Evolutionary conservation across 2,113 vertebrate species (phyloP).

Genomic region (Percopsis transmontana): DNA sequence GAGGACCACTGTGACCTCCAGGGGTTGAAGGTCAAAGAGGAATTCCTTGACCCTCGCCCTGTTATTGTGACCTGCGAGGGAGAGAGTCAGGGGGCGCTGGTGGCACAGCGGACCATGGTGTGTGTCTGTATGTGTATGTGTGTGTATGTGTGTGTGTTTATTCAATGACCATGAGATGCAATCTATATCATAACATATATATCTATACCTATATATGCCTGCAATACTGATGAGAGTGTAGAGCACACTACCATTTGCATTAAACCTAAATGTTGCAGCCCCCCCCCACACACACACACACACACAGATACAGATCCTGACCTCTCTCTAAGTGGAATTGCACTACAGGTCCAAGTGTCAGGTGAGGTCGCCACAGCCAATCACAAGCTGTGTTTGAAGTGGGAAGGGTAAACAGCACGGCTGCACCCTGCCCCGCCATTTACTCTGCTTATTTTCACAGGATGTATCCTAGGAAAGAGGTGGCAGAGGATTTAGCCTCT

Average conservation of each 20-base stretch:
- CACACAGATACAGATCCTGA: conserved; percentile 47
- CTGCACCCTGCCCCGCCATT: conserved; percentile 66
- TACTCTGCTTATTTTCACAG: conserved; percentile 73
- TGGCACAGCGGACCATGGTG: conserved; percentile 41
- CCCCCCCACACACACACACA: conserved; percentile 21
- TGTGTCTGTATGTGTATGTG: conserved; percentile 28
- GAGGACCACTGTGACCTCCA: conserved; percentile 72
- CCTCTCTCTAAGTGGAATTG: conserved; percentile 69
- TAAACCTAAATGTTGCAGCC: conserved; percentile 36
- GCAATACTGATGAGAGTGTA: conserved; percentile 7
- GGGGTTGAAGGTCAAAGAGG: conserved; percentile 79
- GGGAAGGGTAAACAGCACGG: conserved; percentile 72
- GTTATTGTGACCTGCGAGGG: conserved; percentile 73
- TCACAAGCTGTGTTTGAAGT: conserved; percentile 75
- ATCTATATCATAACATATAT: conserved; percentile 30
- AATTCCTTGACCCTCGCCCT: conserved; percentile 82
- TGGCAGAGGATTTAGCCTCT: conserved; percentile 52
- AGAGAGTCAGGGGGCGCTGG: conserved; percentile 49
- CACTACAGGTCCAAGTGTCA: conserved; percentile 66
- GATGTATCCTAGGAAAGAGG: conserved; percentile 63
- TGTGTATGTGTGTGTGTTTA: conserved; percentile 22
- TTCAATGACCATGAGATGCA: conserved; percentile 25
- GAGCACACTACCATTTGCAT: conserved; percentile 19
- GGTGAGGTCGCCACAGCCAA: conserved; percentile 70
- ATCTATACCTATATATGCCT: conserved; percentile 21